A percentile compares a stretch with the other conserved stretches of the same genome.
These are phyloP conservation scores for Trichosurus vulpecula DNA, from an alignment of 2,797 vertebrate species.

Conservation along the genomic window DNA sequence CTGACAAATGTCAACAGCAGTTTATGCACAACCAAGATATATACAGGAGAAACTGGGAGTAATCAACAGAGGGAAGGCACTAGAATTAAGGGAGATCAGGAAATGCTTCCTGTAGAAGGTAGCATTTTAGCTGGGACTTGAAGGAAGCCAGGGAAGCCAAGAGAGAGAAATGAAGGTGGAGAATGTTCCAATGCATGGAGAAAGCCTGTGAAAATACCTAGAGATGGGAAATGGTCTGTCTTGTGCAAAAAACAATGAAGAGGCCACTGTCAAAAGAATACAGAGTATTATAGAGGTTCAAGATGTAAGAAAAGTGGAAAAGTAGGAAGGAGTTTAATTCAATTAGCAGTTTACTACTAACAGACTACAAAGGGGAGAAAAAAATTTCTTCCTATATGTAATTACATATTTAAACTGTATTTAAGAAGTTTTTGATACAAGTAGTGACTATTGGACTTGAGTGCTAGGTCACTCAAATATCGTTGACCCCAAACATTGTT, in stretches of 20 bases:
- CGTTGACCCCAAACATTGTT: constrained; percentile 24
- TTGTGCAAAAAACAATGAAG: no score
- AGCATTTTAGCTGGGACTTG: neutral
- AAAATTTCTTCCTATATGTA: constrained; percentile 2
- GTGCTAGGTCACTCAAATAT: constrained; percentile 33
- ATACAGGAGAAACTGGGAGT: neutral
- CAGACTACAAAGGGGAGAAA: neutral
- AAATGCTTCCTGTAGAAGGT: neutral
- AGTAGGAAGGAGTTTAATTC: constrained; percentile 31
- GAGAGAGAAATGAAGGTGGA: neutral
- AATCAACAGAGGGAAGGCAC: neutral
- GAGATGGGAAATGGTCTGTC: no score
- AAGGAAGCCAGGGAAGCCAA: neutral
- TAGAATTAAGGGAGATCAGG: no score
- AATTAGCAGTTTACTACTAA: constrained; percentile 55
- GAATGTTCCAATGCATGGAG: no score
- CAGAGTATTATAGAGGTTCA: neutral
- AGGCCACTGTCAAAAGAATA: no score
- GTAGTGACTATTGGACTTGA: constrained; percentile 32
- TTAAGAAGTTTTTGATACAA: constrained; percentile 67
- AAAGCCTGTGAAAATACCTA: neutral
- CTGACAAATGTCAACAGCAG: constrained; percentile 62
- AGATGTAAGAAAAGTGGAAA: neutral
- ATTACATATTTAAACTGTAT: constrained; percentile 44
- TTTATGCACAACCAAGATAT: neutral